These are phyloP conservation scores for Agonum fuliginosum DNA, from an alignment of 2,888 invertebrate genomes.

Conservation along the genomic window DNA sequence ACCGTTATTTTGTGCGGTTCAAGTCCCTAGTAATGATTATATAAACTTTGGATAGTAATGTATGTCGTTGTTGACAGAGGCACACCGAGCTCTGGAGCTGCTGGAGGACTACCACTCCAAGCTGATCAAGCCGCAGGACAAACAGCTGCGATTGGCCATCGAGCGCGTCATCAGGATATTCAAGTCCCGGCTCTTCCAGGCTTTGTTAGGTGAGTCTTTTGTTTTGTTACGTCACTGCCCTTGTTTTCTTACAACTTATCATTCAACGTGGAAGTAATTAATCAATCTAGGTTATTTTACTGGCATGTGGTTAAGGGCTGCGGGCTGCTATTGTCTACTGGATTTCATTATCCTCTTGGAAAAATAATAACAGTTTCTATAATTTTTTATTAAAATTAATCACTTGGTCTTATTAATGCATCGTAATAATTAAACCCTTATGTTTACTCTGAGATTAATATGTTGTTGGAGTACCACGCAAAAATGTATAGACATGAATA, in stretches of 20 bases:
- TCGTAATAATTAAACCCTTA: no score
- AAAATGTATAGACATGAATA: no score
- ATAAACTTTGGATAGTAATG: no score
- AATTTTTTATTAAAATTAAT: no score
- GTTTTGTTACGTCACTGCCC: neutral
- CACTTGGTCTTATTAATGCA: neutral
- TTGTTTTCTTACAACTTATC: neutral
- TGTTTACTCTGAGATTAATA: no score
- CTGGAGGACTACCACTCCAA: conserved; percentile 98
- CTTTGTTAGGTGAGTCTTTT: conserved; percentile 89
- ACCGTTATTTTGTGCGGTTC: no score
- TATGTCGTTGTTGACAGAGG: conserved; percentile 81
- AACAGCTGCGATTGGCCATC: conserved; percentile 95
- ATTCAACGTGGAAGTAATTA: conserved; percentile 10
- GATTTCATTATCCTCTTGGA: neutral
- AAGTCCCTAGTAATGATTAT: no score
- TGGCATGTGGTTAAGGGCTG: neutral
- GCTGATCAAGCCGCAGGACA: conserved; percentile 94
- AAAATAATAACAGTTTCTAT: neutral
- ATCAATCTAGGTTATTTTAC: neutral
- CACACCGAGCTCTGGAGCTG: conserved; percentile 97
- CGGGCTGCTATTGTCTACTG: neutral
- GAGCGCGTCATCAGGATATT: conserved; percentile 98
- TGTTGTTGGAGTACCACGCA: no score
- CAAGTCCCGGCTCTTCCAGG: conserved; percentile 98